A percentile compares a stretch with the other conserved stretches of the same genome.
Conservation (phyloP, 2,797 vertebrate species). For the Onychomys leucogaster region DNA sequence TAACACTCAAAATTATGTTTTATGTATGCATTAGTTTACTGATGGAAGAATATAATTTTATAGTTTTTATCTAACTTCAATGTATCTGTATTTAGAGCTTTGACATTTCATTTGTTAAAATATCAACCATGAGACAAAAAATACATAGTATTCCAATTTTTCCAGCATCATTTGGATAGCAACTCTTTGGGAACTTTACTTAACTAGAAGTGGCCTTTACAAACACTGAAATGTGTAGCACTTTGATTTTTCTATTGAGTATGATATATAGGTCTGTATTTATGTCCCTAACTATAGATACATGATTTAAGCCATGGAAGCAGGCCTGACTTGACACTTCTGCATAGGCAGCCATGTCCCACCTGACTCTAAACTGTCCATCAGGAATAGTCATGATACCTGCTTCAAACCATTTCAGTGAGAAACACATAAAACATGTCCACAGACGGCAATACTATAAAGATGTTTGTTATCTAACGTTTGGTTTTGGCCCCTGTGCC, state of each 20-base stretch:
- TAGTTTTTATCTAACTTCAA: background rate
- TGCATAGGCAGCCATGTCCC: background rate
- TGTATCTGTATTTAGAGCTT: background rate
- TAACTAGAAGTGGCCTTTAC: background rate
- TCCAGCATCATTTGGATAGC: background rate
- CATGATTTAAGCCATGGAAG: background rate
- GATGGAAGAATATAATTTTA: background rate
- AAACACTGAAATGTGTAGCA: background rate
- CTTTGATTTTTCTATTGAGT: background rate
- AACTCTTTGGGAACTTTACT: background rate
- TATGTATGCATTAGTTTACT: background rate
- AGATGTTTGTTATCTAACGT: constrained; percentile 49
- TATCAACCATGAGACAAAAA: background rate
- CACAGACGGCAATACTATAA: background rate
- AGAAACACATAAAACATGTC: background rate
- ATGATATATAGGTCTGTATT: background rate
- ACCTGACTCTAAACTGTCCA: background rate
- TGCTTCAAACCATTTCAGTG: background rate
- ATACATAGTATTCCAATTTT: background rate
- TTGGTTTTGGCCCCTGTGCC: constrained; percentile 31
- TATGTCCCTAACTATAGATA: background rate
- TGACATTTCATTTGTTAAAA: background rate
- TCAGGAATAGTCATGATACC: background rate
- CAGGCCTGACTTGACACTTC: background rate
- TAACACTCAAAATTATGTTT: background rate